Percentiles rank a stretch among this genome's conserved stretches.
Conservation (phyloP, 2,113 vertebrate species). For the Siphamia tubifer region DNA sequence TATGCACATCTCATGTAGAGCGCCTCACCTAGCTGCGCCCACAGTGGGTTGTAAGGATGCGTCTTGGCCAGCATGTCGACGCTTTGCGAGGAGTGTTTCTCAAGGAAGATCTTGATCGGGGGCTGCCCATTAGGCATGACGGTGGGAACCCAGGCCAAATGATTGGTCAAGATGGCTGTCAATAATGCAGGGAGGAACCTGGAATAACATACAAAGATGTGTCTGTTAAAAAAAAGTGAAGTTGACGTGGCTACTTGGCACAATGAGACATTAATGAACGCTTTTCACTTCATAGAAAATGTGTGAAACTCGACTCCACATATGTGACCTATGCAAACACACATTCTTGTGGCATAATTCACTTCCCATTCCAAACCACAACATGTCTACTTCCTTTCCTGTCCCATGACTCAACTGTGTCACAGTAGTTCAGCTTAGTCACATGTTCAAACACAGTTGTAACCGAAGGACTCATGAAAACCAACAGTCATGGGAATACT, state of each 20-base stretch:
- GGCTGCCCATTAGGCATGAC: slow-evolving; percentile 99
- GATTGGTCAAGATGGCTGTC: slow-evolving; percentile 96
- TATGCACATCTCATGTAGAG: not conserved
- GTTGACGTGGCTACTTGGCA: no score
- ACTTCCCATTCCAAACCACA: slow-evolving; percentile 53
- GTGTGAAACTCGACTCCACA: no score
- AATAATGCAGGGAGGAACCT: slow-evolving; percentile 97
- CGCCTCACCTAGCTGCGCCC: slow-evolving; percentile 93
- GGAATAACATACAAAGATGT: slow-evolving; percentile 40
- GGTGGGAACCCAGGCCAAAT: slow-evolving; percentile 97
- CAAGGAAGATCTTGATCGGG: slow-evolving; percentile 96
- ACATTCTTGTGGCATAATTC: slow-evolving; percentile 35
- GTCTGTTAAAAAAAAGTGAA: slow-evolving; percentile 1
- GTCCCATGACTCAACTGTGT: slow-evolving; percentile 61
- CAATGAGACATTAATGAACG: no score
- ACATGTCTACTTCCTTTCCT: slow-evolving; percentile 65
- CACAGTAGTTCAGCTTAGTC: slow-evolving; percentile 14
- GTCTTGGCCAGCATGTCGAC: slow-evolving; percentile 98
- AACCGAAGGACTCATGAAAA: not conserved
- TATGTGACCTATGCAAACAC: no score
- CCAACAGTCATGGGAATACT: slow-evolving; percentile 23
- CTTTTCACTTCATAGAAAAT: no score
- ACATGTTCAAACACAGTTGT: not conserved
- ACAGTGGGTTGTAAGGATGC: slow-evolving; percentile 97
- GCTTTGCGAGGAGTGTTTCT: slow-evolving; percentile 97